Evolutionary conservation across 2,797 vertebrate genomes (phyloP).

Genomic region (Atherinosoma microstoma): DNA sequence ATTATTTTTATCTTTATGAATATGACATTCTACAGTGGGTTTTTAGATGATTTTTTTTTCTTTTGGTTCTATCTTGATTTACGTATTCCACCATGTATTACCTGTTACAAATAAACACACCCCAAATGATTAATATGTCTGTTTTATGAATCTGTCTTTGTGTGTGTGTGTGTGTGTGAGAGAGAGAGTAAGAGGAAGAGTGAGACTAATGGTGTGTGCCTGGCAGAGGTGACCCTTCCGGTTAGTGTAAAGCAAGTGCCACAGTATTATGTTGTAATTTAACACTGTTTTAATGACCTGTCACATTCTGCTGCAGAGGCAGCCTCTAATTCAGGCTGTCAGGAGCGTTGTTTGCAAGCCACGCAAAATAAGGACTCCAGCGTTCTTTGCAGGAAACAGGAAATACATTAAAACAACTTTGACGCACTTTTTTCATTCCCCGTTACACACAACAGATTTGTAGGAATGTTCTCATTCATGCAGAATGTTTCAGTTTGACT

Average conservation of each 20-base stretch:
- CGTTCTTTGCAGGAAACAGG: slow-evolving; percentile 4
- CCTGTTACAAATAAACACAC: slow-evolving; percentile 97
- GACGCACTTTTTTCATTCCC: too few relatives aligned
- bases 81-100: slow-evolving; percentile 97
- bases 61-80: slow-evolving; percentile 89
- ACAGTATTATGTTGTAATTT: slow-evolving; percentile 62
- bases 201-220: slow-evolving; percentile 63
- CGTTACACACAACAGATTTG: not conserved
- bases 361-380: slow-evolving; percentile 22
- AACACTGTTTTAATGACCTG: slow-evolving; percentile 68
- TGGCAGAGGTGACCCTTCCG: slow-evolving; percentile 64
- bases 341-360: slow-evolving; percentile 60
- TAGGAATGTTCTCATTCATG: not conserved
- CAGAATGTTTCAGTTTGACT: slow-evolving; percentile 6
- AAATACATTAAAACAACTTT: too few relatives aligned
- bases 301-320: slow-evolving; percentile 53
- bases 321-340: slow-evolving; percentile 59
- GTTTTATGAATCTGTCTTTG: slow-evolving; percentile 27
- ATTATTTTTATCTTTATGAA: slow-evolving; percentile 98
- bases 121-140: slow-evolving; percentile 81
- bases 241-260: slow-evolving; percentile 46
- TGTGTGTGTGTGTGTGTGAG: slow-evolving; percentile 1
- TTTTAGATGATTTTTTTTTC: slow-evolving; percentile 87
- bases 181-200: not conserved
- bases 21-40: slow-evolving; percentile 89